phyloP scores from a whole-genome alignment of 92 coral and sea anemone species.

The Epizoanthus illoricatus region DNA sequence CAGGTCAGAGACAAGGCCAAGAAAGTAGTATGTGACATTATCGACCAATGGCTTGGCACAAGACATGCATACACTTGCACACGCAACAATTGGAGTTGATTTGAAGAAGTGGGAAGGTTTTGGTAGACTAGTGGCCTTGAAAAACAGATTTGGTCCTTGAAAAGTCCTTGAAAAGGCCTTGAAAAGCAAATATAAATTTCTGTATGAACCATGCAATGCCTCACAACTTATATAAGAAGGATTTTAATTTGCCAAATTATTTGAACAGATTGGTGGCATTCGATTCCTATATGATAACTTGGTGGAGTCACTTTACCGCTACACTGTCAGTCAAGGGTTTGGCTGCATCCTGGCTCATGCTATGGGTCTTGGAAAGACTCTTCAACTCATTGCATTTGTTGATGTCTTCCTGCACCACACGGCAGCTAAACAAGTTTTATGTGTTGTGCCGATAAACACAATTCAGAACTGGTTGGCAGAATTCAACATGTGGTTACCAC shows the following conservation, averaged over 20 bases:
- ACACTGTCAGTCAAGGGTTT: slow-evolving; percentile 79
- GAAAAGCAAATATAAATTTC: too few species aligned
- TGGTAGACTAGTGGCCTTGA: too few species aligned
- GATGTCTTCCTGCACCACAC: slow-evolving; percentile 86
- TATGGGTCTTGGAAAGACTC: slow-evolving; percentile 97
- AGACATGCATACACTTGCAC: too few species aligned
- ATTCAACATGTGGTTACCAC: slow-evolving; percentile 91
- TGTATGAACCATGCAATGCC: too few species aligned
- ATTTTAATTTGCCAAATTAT: not conserved
- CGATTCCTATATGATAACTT: slow-evolving; percentile 92
- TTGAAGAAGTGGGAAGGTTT: too few species aligned
- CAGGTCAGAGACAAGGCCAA: too few species aligned
- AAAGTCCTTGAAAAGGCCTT: too few species aligned
- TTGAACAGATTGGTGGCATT: slow-evolving; percentile 85
- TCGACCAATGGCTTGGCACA: too few species aligned
- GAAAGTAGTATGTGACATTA: too few species aligned
- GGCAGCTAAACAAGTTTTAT: slow-evolving; percentile 74
- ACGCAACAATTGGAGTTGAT: too few species aligned
- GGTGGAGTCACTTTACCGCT: slow-evolving; percentile 85
- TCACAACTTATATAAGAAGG: too few species aligned
- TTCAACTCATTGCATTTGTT: slow-evolving; percentile 81
- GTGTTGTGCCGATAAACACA: slow-evolving; percentile 94
- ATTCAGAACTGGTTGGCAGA: slow-evolving; percentile 94
- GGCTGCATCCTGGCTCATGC: slow-evolving; percentile 97
- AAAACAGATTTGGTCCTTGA: too few species aligned